A percentile compares a stretch with the other conserved stretches of the same genome.
Conservation (phyloP, 2,113 vertebrate species). For the Neodon shergylaensis region DNA sequence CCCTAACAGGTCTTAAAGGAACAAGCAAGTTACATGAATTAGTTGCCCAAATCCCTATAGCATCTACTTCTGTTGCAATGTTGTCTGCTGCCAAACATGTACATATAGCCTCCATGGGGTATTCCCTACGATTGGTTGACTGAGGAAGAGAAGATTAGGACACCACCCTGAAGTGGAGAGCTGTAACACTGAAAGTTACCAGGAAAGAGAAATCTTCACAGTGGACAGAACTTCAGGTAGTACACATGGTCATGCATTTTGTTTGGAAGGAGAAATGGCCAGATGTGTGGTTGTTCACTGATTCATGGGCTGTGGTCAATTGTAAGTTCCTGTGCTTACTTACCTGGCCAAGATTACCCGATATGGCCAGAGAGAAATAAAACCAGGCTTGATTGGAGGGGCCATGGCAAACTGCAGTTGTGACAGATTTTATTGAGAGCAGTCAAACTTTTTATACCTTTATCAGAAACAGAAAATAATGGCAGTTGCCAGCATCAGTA, state of each 20-base stretch:
- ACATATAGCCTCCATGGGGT: background rate
- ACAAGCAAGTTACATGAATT: background rate
- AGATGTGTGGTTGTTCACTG: background rate
- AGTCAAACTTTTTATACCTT: background rate
- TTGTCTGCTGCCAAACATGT: background rate
- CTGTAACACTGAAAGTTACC: background rate
- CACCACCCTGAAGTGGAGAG: background rate
- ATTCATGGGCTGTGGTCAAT: background rate
- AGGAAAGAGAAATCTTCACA: background rate
- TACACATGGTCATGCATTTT: background rate
- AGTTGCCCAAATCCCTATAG: background rate
- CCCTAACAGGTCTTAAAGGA: background rate
- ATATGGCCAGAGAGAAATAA: background rate
- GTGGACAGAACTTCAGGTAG: background rate
- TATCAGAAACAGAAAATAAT: background rate
- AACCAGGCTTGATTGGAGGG: background rate
- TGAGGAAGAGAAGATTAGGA: background rate
- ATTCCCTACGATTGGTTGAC: background rate
- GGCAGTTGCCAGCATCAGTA: background rate
- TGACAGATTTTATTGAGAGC: background rate
- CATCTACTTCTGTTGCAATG: background rate
- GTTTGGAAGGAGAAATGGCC: background rate
- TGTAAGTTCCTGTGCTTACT: background rate
- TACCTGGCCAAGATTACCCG: background rate
- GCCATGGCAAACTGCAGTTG: background rate